Evolutionary conservation across 1,140 invertebrate genomes (phyloP), one percentile per base, ranked within the genome.

Genomic region (Thereuonema tuberculata): DNA sequence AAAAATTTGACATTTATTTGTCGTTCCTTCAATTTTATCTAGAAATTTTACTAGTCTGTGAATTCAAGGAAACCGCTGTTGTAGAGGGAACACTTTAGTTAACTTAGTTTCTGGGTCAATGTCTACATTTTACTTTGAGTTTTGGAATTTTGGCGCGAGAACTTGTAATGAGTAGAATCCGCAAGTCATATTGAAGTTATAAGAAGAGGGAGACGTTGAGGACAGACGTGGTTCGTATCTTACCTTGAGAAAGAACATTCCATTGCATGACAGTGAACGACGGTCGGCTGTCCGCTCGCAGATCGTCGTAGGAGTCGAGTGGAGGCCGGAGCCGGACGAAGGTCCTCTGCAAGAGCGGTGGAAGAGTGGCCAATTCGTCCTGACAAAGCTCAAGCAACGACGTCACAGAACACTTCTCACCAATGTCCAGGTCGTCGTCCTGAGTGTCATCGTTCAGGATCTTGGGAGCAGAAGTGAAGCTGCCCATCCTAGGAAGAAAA

Each of bases 211-310:
- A n/a, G n/a, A n/a, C n/a, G n/a, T n/a, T n/a, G 23, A 20, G 21
- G n/a, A 27, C 5, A 57, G 25, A 25, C 2, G 43, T 12, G 12
- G 20, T 59, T n/a, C n/a, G 5, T 37, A 56, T 20, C 69, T 71
- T 76, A 86, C 84, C 82, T 79, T 87, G 84, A 17, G 85, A 83
- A 3, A 87, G 71, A 62, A 86, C 77, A 69, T 87, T 87, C 84
- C 85, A 87, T 65, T 86, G 84, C 64, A 87, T 76, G 21, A 87
- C 66, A 63, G 84, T 74, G n/a, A n/a, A n/a, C n/a, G n/a, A n/a
- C 59, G 86, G 57, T 23, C 21, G 21, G 3, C 1, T 48, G 37
- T 31, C 47, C 25, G 49, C 50, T 1, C 48, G 49, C 20, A 31
- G 56, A 27, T 57, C 43, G 47, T 31, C 53, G 37, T 3, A 20